Base-by-base conservation (phyloP, 35 echinoderm and acorn worm genomes). In the Heliocidaris erythrogramma region DNA sequence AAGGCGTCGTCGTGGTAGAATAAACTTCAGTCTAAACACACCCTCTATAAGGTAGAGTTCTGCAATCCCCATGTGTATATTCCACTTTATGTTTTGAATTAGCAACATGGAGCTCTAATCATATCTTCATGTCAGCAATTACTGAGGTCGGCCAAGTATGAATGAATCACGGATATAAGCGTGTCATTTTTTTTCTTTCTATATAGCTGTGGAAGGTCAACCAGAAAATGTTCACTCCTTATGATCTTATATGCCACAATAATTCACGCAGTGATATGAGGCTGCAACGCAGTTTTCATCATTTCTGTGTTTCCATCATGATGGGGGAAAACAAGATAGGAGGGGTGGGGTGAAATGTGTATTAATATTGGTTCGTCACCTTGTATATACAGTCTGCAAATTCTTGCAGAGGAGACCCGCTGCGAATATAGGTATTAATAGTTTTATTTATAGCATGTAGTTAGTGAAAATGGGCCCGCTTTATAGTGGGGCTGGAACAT, bases 231-330 rank as follows among this genome's bases (percentile, higher is more conserved):
- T 27, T 78, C 65, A 78, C 65, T 21, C 65, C 65, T 78, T 4
- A 27, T 4, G 65, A 78, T 18, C 7, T n/a, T 78, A 4, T 78
- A 78, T 78, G 21, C 27, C 65, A 78, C 65, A 7, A 3, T 78
- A 5, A 78, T 24, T n/a, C 65, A 42, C 35, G 35, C 35, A 24
- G 18, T 0, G 65, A 27, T 78, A n/a, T 78, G 52, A 14, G 27
- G 65, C 65, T 78, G n/a, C 21, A 78, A 78, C n/a, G n/a, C 65
- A 78, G n/a, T 78, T 78, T 78, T 78, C 65, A n/a, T 78, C n/a
- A 78, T 18, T 78, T 27, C 59, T 7, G 27, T 8, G 21, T n/a
- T 78, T 21, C 65, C 65, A n/a, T 27, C 18, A n/a, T 27, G 60
- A 4, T 3, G 35, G 35, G 35, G 35, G 35, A 42, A 42, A 3